Evolutionary conservation across 2,113 vertebrate species (phyloP).

Genomic region (Rattus rattus): DNA sequence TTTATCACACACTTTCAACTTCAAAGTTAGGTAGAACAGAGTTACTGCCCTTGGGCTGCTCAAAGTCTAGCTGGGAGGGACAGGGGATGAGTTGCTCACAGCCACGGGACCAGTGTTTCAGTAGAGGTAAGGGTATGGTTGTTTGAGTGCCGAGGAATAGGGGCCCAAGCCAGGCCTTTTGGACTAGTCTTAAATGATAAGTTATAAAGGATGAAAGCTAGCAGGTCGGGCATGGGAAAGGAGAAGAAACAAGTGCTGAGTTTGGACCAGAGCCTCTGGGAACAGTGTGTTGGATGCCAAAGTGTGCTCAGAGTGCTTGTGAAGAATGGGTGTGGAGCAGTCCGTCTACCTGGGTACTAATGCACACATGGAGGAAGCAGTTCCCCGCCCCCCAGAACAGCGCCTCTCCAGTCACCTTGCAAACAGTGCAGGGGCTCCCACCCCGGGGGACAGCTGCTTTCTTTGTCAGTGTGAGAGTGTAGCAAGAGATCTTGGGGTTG

Average conservation of each 20-base stretch:
- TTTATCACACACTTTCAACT: conserved; percentile 28
- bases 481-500: neutral
- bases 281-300: neutral
- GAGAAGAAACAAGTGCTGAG: neutral
- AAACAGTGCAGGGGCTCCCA: neutral
- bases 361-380: neutral
- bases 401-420: neutral
- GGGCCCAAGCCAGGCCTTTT: neutral
- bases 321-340: no score
- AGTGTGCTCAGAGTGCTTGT: neutral
- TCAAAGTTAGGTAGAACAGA: conserved; percentile 1
- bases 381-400: neutral
- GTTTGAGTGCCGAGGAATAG: neutral
- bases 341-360: neutral
- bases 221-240: neutral
- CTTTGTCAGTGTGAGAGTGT: neutral
- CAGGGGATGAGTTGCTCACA: neutral
- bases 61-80: neutral
- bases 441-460: neutral
- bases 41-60: conserved; percentile 32
- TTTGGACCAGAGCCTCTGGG: neutral
- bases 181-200: neutral
- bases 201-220: neutral
- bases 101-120: neutral
- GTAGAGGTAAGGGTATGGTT: neutral